Base-by-base conservation (phyloP, 2,888 invertebrate species). In the Tyria jacobaeae region DNA sequence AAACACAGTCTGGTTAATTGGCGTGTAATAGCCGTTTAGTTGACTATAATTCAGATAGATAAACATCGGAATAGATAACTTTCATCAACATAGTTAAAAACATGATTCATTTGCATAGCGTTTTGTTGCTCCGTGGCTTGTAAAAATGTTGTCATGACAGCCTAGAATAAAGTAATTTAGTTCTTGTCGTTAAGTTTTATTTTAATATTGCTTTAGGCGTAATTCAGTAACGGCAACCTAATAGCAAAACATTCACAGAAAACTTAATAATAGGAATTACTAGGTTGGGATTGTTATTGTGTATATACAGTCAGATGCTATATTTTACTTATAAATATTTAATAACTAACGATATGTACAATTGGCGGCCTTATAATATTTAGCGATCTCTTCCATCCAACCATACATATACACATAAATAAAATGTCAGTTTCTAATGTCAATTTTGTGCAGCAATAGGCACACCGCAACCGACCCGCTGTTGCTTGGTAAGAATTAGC, bases 21-120 rank as follows among this genome's bases (percentile, higher is more conserved):
- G 81, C 90, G 88, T 91, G 81, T 91, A 91, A 92, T 91, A 73
- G 81, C 71, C 88, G 82, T 86, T 90, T 89, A 89, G 85, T 86
- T 65, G 71, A 74, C 79, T 81, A 80, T 76, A 71, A 79, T 58
- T 80, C 69, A 75, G 50, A 52, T 55, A 74, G 83, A 80, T 82
- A 74, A 76, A 64, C 68, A 81, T 80, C 81, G 24, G 66, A 66
- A 75, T 71, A 76, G 75, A 67, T 75, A 68, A 68, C 70, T 77
- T 71, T 80, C 76, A 78, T 74, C 74, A 69, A 61, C 61, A 63
- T 68, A 62, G 64, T 75, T 63, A 69, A 62, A 60, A 68, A 50
- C 62, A 64, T 66, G 49, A 68, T 63, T 71, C 65, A 77, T 73
- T 73, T 66, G 44, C 53, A 64, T 75, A n/a, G 37, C 15, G 47